Percentiles rank a stretch among this genome's conserved stretches.
Evolutionary conservation across 1,140 invertebrate genomes (phyloP).

Genomic region (Pissodes strobi): DNA sequence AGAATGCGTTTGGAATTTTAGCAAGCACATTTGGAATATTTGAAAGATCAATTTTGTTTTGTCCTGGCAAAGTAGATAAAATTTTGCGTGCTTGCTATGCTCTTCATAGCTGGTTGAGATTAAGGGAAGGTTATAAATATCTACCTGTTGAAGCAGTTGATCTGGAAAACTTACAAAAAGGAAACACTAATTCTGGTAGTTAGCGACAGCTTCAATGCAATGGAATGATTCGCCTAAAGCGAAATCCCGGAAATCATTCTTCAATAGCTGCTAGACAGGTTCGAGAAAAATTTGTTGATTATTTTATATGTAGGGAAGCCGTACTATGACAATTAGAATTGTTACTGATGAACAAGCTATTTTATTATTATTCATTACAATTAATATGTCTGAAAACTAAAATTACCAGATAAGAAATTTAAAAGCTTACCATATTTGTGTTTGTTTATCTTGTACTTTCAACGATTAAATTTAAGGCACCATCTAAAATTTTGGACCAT

Average conservation of each 20-base stretch:
- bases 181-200: slow-evolving; percentile 6
- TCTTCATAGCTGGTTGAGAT: slow-evolving; percentile 26
- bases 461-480: slow-evolving; percentile 7
- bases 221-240: slow-evolving; percentile 6
- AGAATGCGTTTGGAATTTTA: slow-evolving; percentile 29
- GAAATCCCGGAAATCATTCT: slow-evolving; percentile 26
- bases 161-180: slow-evolving; percentile 8
- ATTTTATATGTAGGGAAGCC: slow-evolving; percentile 18
- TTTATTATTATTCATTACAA: neutral
- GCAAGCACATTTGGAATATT: slow-evolving; percentile 21
- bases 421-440: too few relatives aligned
- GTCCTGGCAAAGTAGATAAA: too few relatives aligned
- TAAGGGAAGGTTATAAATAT: slow-evolving; percentile 19
- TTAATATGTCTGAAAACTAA: too few relatives aligned
- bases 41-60: slow-evolving; percentile 29
- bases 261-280: slow-evolving; percentile 8
- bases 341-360: neutral
- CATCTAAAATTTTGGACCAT: too few relatives aligned
- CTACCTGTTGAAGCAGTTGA: slow-evolving; percentile 12
- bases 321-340: slow-evolving; percentile 14
- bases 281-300: slow-evolving; percentile 20
- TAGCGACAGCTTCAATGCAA: slow-evolving; percentile 11
- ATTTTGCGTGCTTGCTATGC: too few relatives aligned
- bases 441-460: slow-evolving; percentile 16
- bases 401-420: too few relatives aligned